These are phyloP conservation scores for Barnardius zonarius DNA, from an alignment of 2,113 vertebrate genomes.

Conservation along the genomic window DNA sequence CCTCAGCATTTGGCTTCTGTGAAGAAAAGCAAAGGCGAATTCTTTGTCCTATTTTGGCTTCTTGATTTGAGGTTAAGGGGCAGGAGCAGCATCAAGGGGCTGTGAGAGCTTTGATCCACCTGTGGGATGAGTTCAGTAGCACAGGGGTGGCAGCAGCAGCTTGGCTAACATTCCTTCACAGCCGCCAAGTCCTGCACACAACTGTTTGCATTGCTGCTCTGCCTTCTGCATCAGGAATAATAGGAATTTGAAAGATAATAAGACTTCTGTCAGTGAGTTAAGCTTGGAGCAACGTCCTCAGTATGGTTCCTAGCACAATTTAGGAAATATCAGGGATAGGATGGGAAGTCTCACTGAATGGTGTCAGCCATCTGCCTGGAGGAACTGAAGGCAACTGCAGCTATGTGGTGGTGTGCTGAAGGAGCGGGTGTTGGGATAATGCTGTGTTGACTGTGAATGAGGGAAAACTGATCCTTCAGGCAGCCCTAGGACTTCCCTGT, in stretches of 20 bases:
- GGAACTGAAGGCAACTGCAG: background rate
- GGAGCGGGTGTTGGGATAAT: background rate
- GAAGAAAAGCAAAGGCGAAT: background rate
- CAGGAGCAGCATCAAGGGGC: background rate
- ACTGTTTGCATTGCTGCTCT: background rate
- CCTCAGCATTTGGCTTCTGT: background rate
- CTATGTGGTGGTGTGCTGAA: background rate
- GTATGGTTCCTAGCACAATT: background rate
- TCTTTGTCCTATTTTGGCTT: background rate
- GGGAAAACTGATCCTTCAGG: background rate
- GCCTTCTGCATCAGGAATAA: accelerated
- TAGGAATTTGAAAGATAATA: accelerated
- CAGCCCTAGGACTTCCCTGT: background rate
- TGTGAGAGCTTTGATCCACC: background rate
- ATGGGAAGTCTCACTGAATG: background rate
- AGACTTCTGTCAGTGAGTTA: background rate
- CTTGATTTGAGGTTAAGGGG: background rate
- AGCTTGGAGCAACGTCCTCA: background rate
- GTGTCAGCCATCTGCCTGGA: background rate
- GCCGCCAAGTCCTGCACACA: background rate
- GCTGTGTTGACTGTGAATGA: background rate
- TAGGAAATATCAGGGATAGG: background rate
- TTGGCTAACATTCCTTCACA: background rate
- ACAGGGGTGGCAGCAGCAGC: background rate
- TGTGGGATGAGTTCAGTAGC: background rate